Base-by-base conservation (phyloP, 1,140 invertebrate genomes). In the Bombyx mandarina region DNA sequence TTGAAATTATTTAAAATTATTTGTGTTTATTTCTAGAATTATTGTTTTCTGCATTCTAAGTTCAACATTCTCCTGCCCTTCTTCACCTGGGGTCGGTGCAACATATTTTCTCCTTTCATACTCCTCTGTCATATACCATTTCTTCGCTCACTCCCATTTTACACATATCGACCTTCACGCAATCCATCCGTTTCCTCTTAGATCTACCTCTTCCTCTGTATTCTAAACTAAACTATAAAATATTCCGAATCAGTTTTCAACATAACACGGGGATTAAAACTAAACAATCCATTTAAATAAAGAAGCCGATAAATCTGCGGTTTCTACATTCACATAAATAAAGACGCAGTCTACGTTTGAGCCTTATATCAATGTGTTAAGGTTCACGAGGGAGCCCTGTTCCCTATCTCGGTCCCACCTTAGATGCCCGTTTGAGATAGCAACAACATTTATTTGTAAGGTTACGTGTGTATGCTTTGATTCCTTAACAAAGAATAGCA, bases 271-370 rank as follows among this genome's bases (percentile, higher is more conserved):
- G 6, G 9, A 47, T 46, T 49, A 49, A 76, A 82, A 73, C 65
- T 57, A 53, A 59, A 45, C 61, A 69, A 75, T 80, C 72, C 67
- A 77, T 77, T 69, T 73, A 67, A 73, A 61, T 69, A 63, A 71
- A 73, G 69, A 79, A 79, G 74, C 68, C 69, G 75, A 83, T 83
- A 86, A 82, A 83, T 86, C 80, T 77, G 58, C 47, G 61, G 68
- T 77, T 76, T 67, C 69, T 62, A 68, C 60, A 67, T 72, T 66
- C 67, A 69, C 65, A 77, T 82, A 83, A 82, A 83, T 77, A 79
- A 73, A 72, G 63, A 60, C 65, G 56, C 59, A 45, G 53, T 66
- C 65, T 66, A 65, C 49, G 51, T 77, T 60, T 69, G 53, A 61
- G 62, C 67, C 68, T 74, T 73, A 76, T 62, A 69, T 66, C 62